Evolutionary conservation across 2,797 vertebrate genomes (phyloP).

Genomic region (Eulemur albifrons): DNA sequence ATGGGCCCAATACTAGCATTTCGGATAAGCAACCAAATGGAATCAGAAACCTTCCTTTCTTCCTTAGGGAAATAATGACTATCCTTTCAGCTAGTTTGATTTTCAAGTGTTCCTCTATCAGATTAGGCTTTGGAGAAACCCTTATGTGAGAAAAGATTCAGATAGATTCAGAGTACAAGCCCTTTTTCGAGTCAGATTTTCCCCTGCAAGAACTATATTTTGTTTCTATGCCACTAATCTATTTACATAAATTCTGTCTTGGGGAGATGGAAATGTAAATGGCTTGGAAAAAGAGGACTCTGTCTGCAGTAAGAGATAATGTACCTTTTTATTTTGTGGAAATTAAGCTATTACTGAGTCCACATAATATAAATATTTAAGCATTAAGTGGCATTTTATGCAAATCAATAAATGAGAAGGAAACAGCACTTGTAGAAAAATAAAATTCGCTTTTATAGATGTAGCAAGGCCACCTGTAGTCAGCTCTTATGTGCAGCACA

Average conservation of each 20-base stretch:
- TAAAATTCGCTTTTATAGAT: background rate
- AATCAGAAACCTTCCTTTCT: background rate
- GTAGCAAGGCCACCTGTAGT: background rate
- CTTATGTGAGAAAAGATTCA: background rate
- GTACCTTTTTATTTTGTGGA: slow-evolving; percentile 31
- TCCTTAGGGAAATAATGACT: background rate
- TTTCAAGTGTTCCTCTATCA: background rate
- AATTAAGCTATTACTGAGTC: slow-evolving; percentile 32
- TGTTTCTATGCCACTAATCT: background rate
- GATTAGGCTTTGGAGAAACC: background rate
- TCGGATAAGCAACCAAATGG: background rate
- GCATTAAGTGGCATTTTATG: slow-evolving; percentile 17
- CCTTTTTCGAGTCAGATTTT: background rate
- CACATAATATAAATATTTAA: slow-evolving; percentile 54
- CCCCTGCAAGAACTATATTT: background rate
- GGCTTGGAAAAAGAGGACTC: background rate
- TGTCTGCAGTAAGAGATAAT: slow-evolving; percentile 31
- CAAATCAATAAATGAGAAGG: slow-evolving; percentile 52
- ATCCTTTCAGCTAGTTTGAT: background rate
- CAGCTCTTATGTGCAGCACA: background rate
- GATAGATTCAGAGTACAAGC: background rate
- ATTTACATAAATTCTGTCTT: slow-evolving; percentile 9
- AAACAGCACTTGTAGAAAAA: slow-evolving; percentile 19
- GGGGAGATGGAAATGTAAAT: slow-evolving; percentile 27
- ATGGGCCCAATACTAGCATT: background rate